A percentile compares a stretch with the other conserved stretches of the same genome.
Conservation (phyloP, 2,888 invertebrate genomes). For the Melanotus villosus region DNA sequence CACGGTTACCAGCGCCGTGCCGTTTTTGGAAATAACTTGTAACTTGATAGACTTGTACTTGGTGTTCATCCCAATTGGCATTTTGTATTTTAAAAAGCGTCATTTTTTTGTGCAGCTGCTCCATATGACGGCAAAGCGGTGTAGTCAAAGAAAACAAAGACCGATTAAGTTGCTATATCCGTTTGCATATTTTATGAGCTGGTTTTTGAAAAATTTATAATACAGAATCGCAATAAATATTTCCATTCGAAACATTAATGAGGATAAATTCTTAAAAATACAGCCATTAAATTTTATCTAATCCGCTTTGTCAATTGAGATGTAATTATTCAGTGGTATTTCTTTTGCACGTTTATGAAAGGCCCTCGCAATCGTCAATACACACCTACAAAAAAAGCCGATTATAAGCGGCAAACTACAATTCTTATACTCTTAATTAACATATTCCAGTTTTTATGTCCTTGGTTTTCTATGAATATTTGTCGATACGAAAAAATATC, state of each 20-base stretch:
- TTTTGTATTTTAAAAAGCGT: not conserved
- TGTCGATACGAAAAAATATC: not conserved
- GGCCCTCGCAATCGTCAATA: not conserved
- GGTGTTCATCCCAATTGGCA: not conserved
- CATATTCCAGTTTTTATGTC: conserved; percentile 14
- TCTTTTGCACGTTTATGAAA: not conserved
- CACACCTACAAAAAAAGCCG: conserved; percentile 22
- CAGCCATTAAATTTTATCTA: conserved; percentile 14
- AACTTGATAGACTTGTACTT: conserved; percentile 23
- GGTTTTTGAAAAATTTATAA: conserved; percentile 15
- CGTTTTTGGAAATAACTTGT: conserved; percentile 19
- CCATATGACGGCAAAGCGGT: conserved; percentile 15
- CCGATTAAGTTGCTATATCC: conserved; percentile 23
- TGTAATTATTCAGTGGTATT: conserved; percentile 6
- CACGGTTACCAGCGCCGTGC: not conserved
- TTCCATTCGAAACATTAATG: not conserved
- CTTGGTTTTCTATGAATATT: not conserved
- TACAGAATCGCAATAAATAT: conserved; percentile 15
- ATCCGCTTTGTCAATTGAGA: conserved; percentile 11
- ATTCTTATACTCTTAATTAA: conserved; percentile 5
- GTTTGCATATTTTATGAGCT: conserved; percentile 14
- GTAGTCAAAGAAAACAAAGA: conserved; percentile 22
- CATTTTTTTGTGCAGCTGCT: conserved; percentile 11
- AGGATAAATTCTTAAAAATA: not conserved
- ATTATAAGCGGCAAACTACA: conserved; percentile 2